Base-by-base conservation (phyloP, 2,888 invertebrate species). In the Eristalis pertinax region DNA sequence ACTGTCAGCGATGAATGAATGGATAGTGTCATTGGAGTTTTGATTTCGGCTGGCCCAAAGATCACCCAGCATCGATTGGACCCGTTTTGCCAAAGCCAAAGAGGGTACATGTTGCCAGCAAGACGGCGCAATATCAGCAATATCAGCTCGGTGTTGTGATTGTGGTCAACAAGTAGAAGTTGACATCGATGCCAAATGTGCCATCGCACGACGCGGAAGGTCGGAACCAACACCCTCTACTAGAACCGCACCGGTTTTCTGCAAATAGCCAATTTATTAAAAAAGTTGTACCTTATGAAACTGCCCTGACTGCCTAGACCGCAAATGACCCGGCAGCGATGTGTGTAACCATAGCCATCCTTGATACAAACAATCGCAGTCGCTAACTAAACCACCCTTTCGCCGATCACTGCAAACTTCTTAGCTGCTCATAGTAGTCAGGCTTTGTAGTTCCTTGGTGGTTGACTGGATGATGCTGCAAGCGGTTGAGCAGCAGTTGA, bases 61-160 rank as follows among this genome's bases (percentile, higher is more conserved):
- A 70, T 43, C 13, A 72, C 32, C 8, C 8, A 32, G 32, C 8
- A 32, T 8, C 32, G 32, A 8, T 32, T 5, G 10, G 8, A 32
- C 32, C 32, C 32, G 10, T 32, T 32, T 32, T 65, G 76, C 67
- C 76, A 76, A 68, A 41, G 67, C 2, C 64, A 78, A 58, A 22
- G 64, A 41, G 56, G 72, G 64, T 32, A 72, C 15, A 70, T 79
- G 72, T 26, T 64, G 60, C 64, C 70, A 78, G 65, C 78, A 78
- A 8, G 64, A 78, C 1, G 50, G 70, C n/a, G 19, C 43, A 78
- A 70, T 78, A 26, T 63, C 63, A 32, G 70, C n/a, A n/a, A n/a
- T 64, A 15, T 38, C 62, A 15, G 69, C 60, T 77, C 26, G 69
- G 41, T 77, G 77, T 43, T 24, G 72, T 78, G 24, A 64, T 78